phyloP scores from a whole-genome alignment of 1,140 invertebrate species.

The Pinna nobilis region DNA sequence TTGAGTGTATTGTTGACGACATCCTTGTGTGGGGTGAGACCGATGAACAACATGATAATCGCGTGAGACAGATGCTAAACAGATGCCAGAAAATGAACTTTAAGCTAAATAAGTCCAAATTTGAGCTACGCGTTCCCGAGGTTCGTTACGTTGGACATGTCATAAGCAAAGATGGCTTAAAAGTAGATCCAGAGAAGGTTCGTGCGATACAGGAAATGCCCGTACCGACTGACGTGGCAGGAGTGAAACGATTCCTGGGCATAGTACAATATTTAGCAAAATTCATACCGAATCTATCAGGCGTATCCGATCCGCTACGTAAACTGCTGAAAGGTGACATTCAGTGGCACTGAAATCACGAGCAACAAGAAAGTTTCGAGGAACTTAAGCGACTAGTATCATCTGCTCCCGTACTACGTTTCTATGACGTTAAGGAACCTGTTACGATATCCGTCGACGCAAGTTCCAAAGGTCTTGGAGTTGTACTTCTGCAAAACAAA shows the following conservation, averaged over 20 bases:
- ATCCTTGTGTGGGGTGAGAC: conserved; percentile 42
- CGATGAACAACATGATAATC: conserved; percentile 33
- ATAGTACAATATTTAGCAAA: conserved; percentile 42
- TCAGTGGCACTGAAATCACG: conserved; percentile 30
- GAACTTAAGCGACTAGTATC: conserved; percentile 23
- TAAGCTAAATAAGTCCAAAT: conserved; percentile 42
- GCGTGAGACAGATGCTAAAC: conserved; percentile 25
- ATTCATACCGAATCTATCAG: conserved; percentile 39
- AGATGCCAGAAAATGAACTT: conserved; percentile 20
- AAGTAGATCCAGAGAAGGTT: conserved; percentile 72
- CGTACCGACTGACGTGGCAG: conserved; percentile 25
- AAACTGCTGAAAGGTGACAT: conserved; percentile 36
- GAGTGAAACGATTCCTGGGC: conserved; percentile 31
- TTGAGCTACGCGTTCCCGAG: conserved; percentile 20
- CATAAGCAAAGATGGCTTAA: conserved; percentile 64
- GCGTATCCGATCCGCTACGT: conserved; percentile 36
- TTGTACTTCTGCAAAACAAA: conserved; percentile 42
- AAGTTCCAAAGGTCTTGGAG: conserved; percentile 55
- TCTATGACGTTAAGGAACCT: conserved; percentile 37
- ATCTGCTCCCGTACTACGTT: conserved; percentile 21
- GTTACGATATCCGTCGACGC: conserved; percentile 40
- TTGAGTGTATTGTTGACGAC: conserved; percentile 54
- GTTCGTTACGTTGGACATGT: conserved; percentile 55
- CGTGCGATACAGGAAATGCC: conserved; percentile 59
- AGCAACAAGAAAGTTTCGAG: conserved; percentile 25